A percentile compares a stretch with the other conserved stretches of the same genome.
These are phyloP conservation scores for Bambusicola thoracicus DNA, from an alignment of 2,113 vertebrate species.

Conservation along the genomic window DNA sequence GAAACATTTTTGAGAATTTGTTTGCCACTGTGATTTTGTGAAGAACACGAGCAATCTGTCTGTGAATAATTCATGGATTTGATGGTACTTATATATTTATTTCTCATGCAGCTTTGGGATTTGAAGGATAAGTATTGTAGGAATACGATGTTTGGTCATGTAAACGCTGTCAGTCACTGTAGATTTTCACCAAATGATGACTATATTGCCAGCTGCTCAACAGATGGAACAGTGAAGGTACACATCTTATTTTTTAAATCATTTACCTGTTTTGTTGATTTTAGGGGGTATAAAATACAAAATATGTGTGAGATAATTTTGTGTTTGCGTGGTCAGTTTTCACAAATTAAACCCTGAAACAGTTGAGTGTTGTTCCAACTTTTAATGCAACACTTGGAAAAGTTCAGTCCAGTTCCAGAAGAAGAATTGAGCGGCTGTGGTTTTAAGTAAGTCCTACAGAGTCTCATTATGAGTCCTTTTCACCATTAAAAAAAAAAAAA, in stretches of 20 bases:
- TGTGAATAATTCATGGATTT: neutral
- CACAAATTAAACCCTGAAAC: neutral
- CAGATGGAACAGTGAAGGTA: slow-evolving; percentile 95
- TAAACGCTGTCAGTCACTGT: slow-evolving; percentile 88
- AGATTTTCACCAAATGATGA: slow-evolving; percentile 92
- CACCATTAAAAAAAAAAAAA: neutral
- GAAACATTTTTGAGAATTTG: neutral
- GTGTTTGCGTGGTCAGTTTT: neutral
- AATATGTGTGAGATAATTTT: neutral
- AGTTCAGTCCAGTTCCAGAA: neutral
- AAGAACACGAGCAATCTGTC: neutral
- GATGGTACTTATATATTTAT: neutral
- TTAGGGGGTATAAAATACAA: neutral
- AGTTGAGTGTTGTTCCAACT: neutral
- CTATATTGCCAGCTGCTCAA: slow-evolving; percentile 89
- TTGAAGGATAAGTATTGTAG: slow-evolving; percentile 84
- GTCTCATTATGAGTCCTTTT: neutral
- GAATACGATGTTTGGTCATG: slow-evolving; percentile 94
- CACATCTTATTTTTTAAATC: neutral
- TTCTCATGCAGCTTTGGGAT: slow-evolving; percentile 88
- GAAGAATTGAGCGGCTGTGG: neutral
- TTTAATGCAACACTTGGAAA: neutral
- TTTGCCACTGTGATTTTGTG: neutral
- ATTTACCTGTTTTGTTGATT: neutral
- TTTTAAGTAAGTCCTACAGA: neutral